Evolutionary conservation across 1,140 invertebrate species (phyloP).

Genomic region (Solenopsis fugax): DNA sequence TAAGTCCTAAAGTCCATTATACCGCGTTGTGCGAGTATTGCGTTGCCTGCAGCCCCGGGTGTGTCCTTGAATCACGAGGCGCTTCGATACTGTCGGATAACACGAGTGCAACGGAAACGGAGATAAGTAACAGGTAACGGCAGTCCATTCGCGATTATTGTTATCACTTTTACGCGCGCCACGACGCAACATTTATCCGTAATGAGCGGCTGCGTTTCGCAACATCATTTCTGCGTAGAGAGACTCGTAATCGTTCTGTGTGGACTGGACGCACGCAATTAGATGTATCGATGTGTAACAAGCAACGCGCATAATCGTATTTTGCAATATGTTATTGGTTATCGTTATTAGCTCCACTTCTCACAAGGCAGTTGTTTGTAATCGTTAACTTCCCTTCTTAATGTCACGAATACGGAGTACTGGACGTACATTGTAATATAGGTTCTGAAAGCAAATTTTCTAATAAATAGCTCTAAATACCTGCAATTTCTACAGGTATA

Average conservation of each 20-base stretch:
- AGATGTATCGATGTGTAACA: constrained; percentile 30
- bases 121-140: constrained; percentile 50
- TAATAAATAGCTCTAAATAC: neutral
- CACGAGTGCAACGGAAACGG: constrained; percentile 17
- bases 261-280: constrained; percentile 24
- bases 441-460: neutral
- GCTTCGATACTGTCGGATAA: constrained; percentile 34
- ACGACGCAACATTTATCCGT: constrained; percentile 24
- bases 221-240: constrained; percentile 16
- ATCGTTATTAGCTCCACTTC: constrained; percentile 1
- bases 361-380: neutral
- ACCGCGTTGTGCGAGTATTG: neutral
- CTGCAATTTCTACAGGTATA: neutral
- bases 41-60: neutral
- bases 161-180: constrained; percentile 47
- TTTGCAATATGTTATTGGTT: constrained; percentile 26
- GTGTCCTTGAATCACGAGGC: constrained; percentile 35
- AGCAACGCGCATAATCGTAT: neutral
- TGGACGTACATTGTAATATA: neutral
- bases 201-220: constrained; percentile 50
- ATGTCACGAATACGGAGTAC: neutral
- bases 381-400: neutral
- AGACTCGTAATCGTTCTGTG: constrained; percentile 12
- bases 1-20: neutral
- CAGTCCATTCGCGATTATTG: constrained; percentile 53